Percentiles rank a stretch among this genome's conserved stretches.
Evolutionary conservation across 2,888 invertebrate species (phyloP).

Genomic region (Melanargia galathea): DNA sequence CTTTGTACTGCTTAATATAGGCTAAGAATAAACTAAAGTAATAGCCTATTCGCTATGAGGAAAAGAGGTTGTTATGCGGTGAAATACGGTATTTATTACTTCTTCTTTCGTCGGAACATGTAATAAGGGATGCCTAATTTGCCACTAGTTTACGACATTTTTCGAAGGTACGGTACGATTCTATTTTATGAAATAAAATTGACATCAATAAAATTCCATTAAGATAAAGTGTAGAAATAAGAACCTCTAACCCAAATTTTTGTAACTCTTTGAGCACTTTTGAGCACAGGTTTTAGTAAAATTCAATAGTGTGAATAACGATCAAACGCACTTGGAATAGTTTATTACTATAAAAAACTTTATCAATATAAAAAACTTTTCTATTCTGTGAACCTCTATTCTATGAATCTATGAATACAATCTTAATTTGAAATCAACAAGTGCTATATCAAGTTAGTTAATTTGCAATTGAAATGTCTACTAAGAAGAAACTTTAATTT

Average conservation of each 20-base stretch:
- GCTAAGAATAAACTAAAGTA: constrained; percentile 41
- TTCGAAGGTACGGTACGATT: not conserved
- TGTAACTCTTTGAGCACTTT: too few relatives aligned
- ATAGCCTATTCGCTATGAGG: constrained; percentile 33
- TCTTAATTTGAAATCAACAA: too few relatives aligned
- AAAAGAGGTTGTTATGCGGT: constrained; percentile 12
- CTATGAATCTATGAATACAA: too few relatives aligned
- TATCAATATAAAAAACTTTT: too few relatives aligned
- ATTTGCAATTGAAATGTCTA: not conserved
- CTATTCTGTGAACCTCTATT: too few relatives aligned
- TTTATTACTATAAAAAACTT: too few relatives aligned
- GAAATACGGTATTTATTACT: not conserved
- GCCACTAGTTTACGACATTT: not conserved
- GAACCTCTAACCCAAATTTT: too few relatives aligned
- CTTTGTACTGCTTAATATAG: constrained; percentile 42
- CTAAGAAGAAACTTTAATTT: constrained; percentile 1
- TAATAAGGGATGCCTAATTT: not conserved
- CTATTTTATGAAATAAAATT: not conserved
- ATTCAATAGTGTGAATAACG: too few relatives aligned
- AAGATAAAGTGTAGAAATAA: too few relatives aligned
- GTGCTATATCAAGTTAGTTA: not conserved
- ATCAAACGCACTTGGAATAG: too few relatives aligned
- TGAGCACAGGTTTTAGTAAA: too few relatives aligned
- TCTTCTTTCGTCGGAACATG: not conserved
- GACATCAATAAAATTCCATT: too few relatives aligned